Conservation (phyloP, 2,888 invertebrate genomes). For the Clanis bilineata region DNA sequence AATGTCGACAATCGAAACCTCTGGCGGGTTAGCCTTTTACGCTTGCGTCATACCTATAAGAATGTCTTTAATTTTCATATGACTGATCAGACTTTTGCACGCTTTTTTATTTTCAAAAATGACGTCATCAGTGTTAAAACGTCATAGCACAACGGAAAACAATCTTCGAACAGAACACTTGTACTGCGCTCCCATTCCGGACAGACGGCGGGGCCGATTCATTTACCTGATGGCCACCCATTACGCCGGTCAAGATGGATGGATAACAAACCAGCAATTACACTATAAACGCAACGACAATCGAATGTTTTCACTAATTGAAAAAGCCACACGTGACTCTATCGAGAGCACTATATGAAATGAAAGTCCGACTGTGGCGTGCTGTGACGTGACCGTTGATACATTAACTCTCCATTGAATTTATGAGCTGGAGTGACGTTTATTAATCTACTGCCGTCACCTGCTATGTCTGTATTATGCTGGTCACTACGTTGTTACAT, state of each 20-base stretch:
- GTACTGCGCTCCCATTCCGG: slow-evolving; percentile 58
- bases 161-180: slow-evolving; percentile 65
- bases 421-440: slow-evolving; percentile 69
- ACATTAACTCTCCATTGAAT: slow-evolving; percentile 75
- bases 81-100: no score
- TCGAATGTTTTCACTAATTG: slow-evolving; percentile 79
- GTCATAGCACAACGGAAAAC: slow-evolving; percentile 66
- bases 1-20: no score
- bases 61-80: no score
- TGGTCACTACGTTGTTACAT: not conserved
- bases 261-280: slow-evolving; percentile 79
- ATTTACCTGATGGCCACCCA: slow-evolving; percentile 78
- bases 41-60: no score
- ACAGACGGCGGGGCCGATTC: slow-evolving; percentile 66
- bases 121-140: no score
- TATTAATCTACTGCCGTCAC: slow-evolving; percentile 70
- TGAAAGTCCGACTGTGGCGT: slow-evolving; percentile 61
- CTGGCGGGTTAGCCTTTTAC: no score
- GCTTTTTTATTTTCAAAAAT: no score
- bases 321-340: slow-evolving; percentile 72
- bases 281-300: slow-evolving; percentile 78
- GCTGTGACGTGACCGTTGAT: slow-evolving; percentile 69
- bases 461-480: slow-evolving; percentile 52
- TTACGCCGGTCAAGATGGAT: slow-evolving; percentile 78
- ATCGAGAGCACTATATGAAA: slow-evolving; percentile 79